Base-by-base conservation (phyloP, 2,888 invertebrate species). In the Drosophila kuntzei region DNA sequence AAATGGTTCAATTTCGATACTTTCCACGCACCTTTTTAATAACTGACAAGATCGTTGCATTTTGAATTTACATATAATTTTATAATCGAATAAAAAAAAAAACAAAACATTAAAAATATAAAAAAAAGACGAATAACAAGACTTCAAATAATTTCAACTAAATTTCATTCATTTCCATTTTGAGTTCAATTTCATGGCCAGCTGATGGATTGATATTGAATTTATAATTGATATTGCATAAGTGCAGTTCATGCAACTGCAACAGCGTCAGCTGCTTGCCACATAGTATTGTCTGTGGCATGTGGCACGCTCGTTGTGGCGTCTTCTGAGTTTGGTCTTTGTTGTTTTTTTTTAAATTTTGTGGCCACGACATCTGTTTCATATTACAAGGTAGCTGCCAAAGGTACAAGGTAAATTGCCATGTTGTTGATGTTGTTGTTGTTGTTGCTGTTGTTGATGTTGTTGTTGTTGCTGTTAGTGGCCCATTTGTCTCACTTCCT, bases 401-500 rank as follows among this genome's bases (percentile, higher is more conserved):
- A 75, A 74, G 72, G 71, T 72, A 71, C 55, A 72, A 63, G 50
- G 60, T 61, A 29, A 61, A 73, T 73, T 53, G 58, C 20, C 59
- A 29, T 39, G 32, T 47, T 63, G 53, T 43, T 71, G 57, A 9
- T 59, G 47, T 20, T 59, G 49, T 18, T 55, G 66, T 37, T 61
- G 65, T 36, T 54, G 54, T 14, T 66, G 47, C 12, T 60, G 37
- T 29, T 60, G 49, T 11, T 63, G 41, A 6, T 44, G 57, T 14
- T 58, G 59, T 20, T 63, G 64, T 12, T 71, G 46, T 25, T 62
- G 63, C 14, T 63, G 58, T 16, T 50, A 58, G 47, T 72, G 72
- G 78, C 79, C 74, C 87, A 87, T 86, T 88, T 88, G 87, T 87
- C 76, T 87, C 74, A 80, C 89, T 89, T 89, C 89, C 85, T 89